phyloP scores from a whole-genome alignment of 2,113 vertebrate species.

The Silurus meridionalis region DNA sequence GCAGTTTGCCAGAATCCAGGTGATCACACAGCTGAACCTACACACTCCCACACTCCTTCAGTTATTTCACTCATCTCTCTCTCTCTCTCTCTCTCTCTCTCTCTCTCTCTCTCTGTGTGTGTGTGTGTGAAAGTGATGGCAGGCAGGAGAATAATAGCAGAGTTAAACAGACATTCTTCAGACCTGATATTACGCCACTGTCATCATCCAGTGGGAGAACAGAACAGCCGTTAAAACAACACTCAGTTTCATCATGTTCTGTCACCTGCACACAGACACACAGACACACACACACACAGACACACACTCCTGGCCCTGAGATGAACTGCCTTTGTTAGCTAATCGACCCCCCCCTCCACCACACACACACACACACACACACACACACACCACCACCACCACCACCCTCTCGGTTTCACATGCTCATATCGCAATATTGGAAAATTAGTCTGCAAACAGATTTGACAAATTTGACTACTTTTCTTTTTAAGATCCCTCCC shows the following conservation, averaged over 20 bases:
- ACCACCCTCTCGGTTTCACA: conserved; percentile 52
- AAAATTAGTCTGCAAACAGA: conserved; percentile 65
- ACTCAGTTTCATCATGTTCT: conserved; percentile 78
- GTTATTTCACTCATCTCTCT: conserved; percentile 69
- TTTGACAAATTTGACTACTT: conserved; percentile 67
- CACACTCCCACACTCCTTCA: conserved; percentile 78
- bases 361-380: neutral
- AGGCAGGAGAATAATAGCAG: conserved; percentile 84
- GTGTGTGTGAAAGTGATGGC: conserved; percentile 74
- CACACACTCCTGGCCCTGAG: conserved; percentile 18
- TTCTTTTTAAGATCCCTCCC: conserved; percentile 57
- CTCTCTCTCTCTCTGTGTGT: conserved; percentile 6
- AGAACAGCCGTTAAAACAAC: conserved; percentile 77
- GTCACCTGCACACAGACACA: conserved; percentile 79
- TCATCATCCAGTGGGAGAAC: conserved; percentile 85
- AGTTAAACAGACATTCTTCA: conserved; percentile 86
- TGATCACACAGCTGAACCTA: conserved; percentile 82
- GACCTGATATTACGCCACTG: conserved; percentile 83
- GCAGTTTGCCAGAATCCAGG: conserved; percentile 76
- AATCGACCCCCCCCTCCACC: neutral
- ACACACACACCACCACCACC: neutral
- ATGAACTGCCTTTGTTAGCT: conserved; percentile 53
- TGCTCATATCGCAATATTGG: conserved; percentile 71
- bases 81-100: neutral
- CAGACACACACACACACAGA: conserved; percentile 33